Evolutionary conservation across 2,888 invertebrate species (phyloP).

Genomic region (Aromia moschata): DNA sequence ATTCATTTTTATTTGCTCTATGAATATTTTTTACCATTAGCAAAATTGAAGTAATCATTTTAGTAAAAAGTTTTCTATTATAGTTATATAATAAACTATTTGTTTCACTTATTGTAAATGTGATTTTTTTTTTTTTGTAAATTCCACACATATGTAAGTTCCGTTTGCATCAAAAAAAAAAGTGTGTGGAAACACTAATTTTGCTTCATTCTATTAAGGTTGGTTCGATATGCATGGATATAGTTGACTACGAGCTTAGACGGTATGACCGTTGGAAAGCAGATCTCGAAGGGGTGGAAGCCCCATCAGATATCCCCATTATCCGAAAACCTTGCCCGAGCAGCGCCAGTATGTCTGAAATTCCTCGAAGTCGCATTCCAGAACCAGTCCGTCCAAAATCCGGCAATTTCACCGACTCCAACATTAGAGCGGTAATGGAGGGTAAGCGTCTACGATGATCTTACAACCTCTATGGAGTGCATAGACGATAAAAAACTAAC

Average conservation of each 20-base stretch:
- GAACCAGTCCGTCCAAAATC: constrained; percentile 80
- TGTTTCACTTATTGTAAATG: too few species aligned
- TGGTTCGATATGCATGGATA: constrained; percentile 95
- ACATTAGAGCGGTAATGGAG: constrained; percentile 67
- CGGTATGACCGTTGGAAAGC: constrained; percentile 94
- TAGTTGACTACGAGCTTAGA: constrained; percentile 93
- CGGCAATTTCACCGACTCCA: constrained; percentile 72
- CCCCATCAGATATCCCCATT: constrained; percentile 59
- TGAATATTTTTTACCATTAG: too few species aligned
- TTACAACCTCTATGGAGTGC: constrained; percentile 61
- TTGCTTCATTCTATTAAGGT: too few species aligned
- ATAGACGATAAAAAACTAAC: constrained; percentile 60
- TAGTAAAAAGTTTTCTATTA: too few species aligned
- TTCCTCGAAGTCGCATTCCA: constrained; percentile 71
- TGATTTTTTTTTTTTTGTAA: too few species aligned
- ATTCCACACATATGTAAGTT: too few species aligned
- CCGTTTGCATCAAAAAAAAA: too few species aligned
- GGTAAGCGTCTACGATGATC: constrained; percentile 74
- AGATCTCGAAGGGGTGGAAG: constrained; percentile 70
- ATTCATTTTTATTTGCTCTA: too few species aligned
- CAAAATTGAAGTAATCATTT: too few species aligned
- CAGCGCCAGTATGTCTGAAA: constrained; percentile 68
- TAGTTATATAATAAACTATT: too few species aligned
- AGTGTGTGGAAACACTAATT: too few species aligned
- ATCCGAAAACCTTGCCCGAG: constrained; percentile 57